Base-by-base conservation (phyloP, 2,797 vertebrate species). In the Tadarida brasiliensis region DNA sequence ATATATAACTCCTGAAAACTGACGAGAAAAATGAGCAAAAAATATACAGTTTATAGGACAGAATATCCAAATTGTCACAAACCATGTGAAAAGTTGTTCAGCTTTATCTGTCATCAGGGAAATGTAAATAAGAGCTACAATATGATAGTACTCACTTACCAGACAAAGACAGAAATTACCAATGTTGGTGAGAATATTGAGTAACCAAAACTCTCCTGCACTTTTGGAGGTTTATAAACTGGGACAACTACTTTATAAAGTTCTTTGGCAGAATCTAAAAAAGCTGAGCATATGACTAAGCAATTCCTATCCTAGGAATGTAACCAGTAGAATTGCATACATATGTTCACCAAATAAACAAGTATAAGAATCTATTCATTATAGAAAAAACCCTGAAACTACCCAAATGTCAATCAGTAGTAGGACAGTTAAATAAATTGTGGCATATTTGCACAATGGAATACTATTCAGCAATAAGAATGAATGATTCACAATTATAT, bases 111-210 rank as follows among this genome's bases (percentile, higher is more conserved):
- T 78, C 54, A 78, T 33, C 4, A 11, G 63, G 47, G 17, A 87
- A 94, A 91, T 87, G 35, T 30, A 91, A 57, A 57, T 65, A 35
- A 65, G 80, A 65, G 22, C 35, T 57, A 84, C 90, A 47, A 39
- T 56, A 20, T 63, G 11, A 17, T 63, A 78, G 63, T 70, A 63
- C 30, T 77, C 7, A 5, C 47, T 44, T 77, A 78, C 28, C 22
- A 51, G 67, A 78, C 76, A 84, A 78, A 90, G n/a, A 61, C 24
- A 89, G 39, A 92, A 83, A 59, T 5, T 39, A 80, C 26, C n/a
- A 57, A 51, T 51, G 17, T 57, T 51, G 26, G 10, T 82, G 35
- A 74, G 76, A 82, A 73, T 71, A 35, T 19, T 67, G 87, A 83
- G 70, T 61, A 77, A 7, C 28, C 61, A 81, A 68, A 44, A 65